A percentile compares a stretch with the other conserved stretches of the same genome.
These are phyloP conservation scores for Drosophila nigricruria DNA, from an alignment of 2,888 invertebrate genomes.

Conservation along the genomic window DNA sequence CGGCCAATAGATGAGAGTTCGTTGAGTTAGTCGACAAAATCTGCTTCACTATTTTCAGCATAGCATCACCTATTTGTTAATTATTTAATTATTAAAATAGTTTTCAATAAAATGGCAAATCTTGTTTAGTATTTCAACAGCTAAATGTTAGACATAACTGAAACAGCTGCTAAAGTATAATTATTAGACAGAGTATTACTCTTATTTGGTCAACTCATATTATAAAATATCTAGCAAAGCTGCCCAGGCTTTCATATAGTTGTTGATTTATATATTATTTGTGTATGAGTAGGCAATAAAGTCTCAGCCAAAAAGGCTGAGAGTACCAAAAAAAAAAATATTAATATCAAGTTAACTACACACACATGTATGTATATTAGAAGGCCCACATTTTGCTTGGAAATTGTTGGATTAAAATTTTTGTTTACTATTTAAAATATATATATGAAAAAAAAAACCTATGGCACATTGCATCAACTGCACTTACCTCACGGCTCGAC, in stretches of 20 bases:
- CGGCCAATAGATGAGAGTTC: too few relatives aligned
- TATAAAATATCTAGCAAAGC: neutral
- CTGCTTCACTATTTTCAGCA: too few relatives aligned
- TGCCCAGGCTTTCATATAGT: neutral
- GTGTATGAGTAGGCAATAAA: too few relatives aligned
- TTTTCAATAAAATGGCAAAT: neutral
- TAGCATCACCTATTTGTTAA: too few relatives aligned
- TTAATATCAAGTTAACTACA: too few relatives aligned
- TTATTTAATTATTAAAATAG: neutral
- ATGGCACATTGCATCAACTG: conserved; percentile 49
- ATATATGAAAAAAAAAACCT: neutral
- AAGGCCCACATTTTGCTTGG: neutral
- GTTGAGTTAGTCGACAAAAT: too few relatives aligned
- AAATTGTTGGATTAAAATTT: conserved; percentile 2
- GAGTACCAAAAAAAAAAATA: too few relatives aligned
- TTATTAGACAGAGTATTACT: neutral
- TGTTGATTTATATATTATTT: neutral
- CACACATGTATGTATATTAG: too few relatives aligned
- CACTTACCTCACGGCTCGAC: conserved; percentile 39
- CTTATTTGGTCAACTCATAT: neutral
- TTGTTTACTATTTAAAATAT: conserved; percentile 9
- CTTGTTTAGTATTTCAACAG: neutral
- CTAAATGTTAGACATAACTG: neutral
- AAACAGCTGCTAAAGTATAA: neutral
- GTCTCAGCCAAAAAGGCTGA: too few relatives aligned